These are phyloP conservation scores for Felis chaus DNA, from an alignment of 2,113 vertebrate species.

Conservation along the genomic window DNA sequence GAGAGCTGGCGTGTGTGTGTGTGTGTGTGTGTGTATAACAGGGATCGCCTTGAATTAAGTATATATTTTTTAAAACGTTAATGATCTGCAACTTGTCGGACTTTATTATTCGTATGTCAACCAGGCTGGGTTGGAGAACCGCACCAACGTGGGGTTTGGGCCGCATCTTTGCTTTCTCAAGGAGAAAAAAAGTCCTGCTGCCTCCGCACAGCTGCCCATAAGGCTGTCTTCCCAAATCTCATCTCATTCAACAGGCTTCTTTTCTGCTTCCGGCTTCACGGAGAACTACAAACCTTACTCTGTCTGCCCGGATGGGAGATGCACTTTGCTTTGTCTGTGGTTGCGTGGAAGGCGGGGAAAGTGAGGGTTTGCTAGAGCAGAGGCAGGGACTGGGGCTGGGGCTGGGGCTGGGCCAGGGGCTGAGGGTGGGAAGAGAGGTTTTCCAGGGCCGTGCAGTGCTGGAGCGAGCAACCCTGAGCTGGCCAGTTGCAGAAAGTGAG, in stretches of 20 bases:
- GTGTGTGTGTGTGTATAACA: neutral
- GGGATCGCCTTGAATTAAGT: neutral
- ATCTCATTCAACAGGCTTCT: too few species aligned
- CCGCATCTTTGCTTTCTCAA: neutral
- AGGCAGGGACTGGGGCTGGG: neutral
- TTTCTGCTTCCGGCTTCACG: neutral
- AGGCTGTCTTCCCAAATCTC: neutral
- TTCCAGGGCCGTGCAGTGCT: neutral
- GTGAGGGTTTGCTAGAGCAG: neutral
- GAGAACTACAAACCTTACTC: neutral
- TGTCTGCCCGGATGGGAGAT: neutral
- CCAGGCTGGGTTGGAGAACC: neutral
- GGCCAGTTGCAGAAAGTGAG: constrained; percentile 25
- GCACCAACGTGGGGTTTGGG: neutral
- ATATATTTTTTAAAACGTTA: neutral
- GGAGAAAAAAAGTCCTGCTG: neutral
- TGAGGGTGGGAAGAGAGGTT: neutral
- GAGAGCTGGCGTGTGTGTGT: neutral
- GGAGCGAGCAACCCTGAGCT: neutral
- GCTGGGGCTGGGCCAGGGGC: neutral
- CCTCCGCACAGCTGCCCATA: neutral
- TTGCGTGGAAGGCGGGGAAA: neutral
- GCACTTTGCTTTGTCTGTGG: neutral
- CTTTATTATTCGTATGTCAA: neutral
- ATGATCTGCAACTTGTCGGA: neutral